Evolutionary conservation across 2,113 vertebrate genomes (phyloP).

Genomic region (Sminthopsis crassicaudata): DNA sequence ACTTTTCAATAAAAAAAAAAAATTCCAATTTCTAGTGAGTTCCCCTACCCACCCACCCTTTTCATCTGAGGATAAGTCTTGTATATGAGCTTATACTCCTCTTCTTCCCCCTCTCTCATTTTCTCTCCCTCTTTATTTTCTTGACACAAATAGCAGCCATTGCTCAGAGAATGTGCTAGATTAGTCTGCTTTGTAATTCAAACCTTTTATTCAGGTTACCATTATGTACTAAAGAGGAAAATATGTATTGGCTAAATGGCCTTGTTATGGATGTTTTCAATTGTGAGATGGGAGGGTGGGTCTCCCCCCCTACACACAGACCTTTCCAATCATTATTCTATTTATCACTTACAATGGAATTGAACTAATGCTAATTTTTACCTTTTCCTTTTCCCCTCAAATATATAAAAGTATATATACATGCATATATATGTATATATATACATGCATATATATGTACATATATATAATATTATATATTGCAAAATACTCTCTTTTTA

Average conservation of each 20-base stretch:
- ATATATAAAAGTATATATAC: background rate
- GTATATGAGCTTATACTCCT: constrained; percentile 48
- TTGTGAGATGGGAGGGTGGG: constrained; percentile 49
- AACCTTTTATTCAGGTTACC: constrained; percentile 86
- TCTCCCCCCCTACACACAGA: background rate
- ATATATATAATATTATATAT: constrained; percentile 19
- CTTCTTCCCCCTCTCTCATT: constrained; percentile 52
- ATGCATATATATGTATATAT: constrained; percentile 1
- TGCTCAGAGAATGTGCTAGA: constrained; percentile 82
- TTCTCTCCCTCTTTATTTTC: constrained; percentile 84
- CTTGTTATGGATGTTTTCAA: constrained; percentile 74
- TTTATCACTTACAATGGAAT: constrained; percentile 61
- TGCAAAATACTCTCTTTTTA: constrained; percentile 30
- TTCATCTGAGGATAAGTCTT: constrained; percentile 68
- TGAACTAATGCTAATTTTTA: constrained; percentile 53
- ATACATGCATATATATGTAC: background rate
- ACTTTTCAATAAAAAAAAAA: constrained; percentile 70
- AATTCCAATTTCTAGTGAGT: constrained; percentile 77
- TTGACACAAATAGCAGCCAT: constrained; percentile 88
- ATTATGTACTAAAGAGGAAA: constrained; percentile 84
- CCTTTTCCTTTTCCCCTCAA: constrained; percentile 31
- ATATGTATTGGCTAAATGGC: constrained; percentile 83
- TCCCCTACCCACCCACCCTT: constrained; percentile 40
- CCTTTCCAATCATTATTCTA: constrained; percentile 37
- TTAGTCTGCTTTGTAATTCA: constrained; percentile 87